Base-by-base conservation (phyloP, 1,140 invertebrate genomes). In the Zaprionus vittiger region DNA sequence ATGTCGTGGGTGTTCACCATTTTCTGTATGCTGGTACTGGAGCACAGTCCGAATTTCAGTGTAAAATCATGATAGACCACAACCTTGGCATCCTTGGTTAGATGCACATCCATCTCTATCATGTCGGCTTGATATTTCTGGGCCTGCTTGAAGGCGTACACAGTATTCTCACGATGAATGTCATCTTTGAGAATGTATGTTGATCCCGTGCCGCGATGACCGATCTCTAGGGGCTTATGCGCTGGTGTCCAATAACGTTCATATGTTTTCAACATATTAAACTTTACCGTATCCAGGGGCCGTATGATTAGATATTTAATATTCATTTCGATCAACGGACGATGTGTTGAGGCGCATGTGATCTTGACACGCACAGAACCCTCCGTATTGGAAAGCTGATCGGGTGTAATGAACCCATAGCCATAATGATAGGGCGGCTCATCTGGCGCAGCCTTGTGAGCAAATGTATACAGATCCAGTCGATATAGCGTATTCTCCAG, bases 71-170 rank as follows among this genome's bases (percentile, higher is more conserved):
- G 84, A 56, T 80, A 78, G 22, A 92, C 61, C 38, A 92, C 76
- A 6, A 87, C 87, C 44, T 86, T 73, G 4, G 67, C 71, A 52
- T 92, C 91, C 34, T 80, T 67, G 0, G 91, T 92, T 4, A 92
- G 59, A 5, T 86, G 82, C 0, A 92, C 82, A 59, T 92, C 91
- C 2, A 92, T 5, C 61, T 92, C 91, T 15, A 92, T 55, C 80
- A 92, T 86, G 20, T 90, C 80, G 4, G 91, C 91, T 24, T 68
- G 54, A 37, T 72, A 12, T 0, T 14, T 0, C 0, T 61, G 62
- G 0, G 81, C 87, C 6, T 64, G 67, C 17, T 68, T 72, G 17
- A 90, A 83, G 0, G 68, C 79, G 0, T 44, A 63, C 11, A 92
- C 0, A 0, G 91, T 92, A 49, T 92, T 92, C 77, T 92, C 91